These are phyloP conservation scores for Hyperoodon ampullatus DNA, from an alignment of 2,113 vertebrate genomes.

Conservation along the genomic window DNA sequence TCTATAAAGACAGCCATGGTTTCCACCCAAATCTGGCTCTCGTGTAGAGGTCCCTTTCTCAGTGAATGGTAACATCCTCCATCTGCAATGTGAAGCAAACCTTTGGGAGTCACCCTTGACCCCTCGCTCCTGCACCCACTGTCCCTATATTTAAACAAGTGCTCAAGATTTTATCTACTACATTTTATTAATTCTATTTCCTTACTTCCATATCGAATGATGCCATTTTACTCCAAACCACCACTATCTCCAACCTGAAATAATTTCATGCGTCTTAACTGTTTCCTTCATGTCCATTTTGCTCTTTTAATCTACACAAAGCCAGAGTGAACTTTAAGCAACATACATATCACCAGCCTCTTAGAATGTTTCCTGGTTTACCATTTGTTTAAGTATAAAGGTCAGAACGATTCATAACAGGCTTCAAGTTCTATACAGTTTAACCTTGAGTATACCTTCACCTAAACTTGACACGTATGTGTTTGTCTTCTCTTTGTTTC, in stretches of 20 bases:
- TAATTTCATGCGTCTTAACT: accelerated
- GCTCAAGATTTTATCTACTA: not conserved
- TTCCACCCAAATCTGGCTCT: not conserved
- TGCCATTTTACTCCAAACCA: accelerated
- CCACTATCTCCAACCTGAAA: no score
- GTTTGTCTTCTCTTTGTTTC: not conserved
- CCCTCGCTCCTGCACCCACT: accelerated
- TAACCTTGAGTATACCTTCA: accelerated
- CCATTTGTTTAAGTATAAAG: no score
- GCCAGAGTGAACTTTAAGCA: not conserved
- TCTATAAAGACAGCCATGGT: not conserved
- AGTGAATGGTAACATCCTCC: accelerated
- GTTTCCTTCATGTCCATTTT: not conserved
- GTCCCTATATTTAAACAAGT: no score
- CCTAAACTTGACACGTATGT: accelerated
- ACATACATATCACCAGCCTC: accelerated
- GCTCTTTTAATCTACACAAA: not conserved
- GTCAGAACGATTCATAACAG: no score
- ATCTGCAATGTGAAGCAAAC: not conserved
- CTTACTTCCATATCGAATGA: not conserved
- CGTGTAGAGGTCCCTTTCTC: not conserved
- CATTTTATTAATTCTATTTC: no score
- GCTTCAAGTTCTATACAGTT: not conserved
- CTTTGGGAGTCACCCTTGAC: no score
- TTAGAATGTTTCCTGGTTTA: not conserved